Base-by-base conservation (phyloP, 2,888 invertebrate species). In the Thymelicus lineola region DNA sequence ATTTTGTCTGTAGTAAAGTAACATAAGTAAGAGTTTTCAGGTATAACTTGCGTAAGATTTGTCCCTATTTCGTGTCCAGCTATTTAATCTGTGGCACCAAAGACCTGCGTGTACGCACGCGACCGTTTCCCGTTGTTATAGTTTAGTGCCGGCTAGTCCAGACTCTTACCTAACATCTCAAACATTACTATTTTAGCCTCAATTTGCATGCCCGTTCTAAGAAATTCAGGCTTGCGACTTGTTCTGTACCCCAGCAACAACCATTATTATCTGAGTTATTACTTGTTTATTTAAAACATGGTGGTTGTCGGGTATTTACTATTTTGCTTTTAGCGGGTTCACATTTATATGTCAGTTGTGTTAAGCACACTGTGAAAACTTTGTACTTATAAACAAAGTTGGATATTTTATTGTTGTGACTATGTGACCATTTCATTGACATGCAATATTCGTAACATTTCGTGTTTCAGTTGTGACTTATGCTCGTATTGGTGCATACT, bases 141-240 rank as follows among this genome's bases (percentile, higher is more conserved):
- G 15, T 63, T 63, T 63, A 63, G 17, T 38, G 63, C 50, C 48
- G 46, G 6, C 17, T 28, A 15, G 46, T 20, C 53, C 53, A 10
- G 53, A 9, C 28, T 59, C 36, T 57, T 63, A 66, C 48, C 66
- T 53, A 71, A 58, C 48, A 55, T 42, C 61, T 58, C 65, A 35
- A 55, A 45, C 65, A 46, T 70, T 74, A 69, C 71, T 75, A 75
- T 74, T 74, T 53, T 73, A 73, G 69, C 68, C 69, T 72, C 68
- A 71, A 75, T 75, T 75, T 75, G 74, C 70, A 73, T 64, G 70
- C 70, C 64, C 70, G 71, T 73, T 61, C 68, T 58, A 59, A 65
- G 71, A 72, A 66, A 63, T 53, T 63, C 36, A 14, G 50, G 28
- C 17, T 63, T 10, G 20, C 17, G 17, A 6, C 48, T 62, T 62